A percentile compares a stretch with the other conserved stretches of the same genome.
phyloP scores from a whole-genome alignment of 2,888 invertebrate genomes.

The Bimastos eiseni region DNA sequence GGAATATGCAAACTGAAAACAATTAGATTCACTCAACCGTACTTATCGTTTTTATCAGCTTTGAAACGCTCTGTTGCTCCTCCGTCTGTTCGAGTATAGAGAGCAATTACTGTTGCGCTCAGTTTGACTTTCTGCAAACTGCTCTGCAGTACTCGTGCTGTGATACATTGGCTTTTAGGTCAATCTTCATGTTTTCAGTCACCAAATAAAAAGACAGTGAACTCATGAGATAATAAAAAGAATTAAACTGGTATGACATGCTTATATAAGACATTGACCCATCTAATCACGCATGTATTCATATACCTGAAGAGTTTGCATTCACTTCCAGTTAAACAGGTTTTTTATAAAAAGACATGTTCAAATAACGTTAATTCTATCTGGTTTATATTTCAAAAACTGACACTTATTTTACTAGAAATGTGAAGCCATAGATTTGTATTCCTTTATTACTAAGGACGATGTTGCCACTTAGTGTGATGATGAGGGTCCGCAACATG shows the following conservation, averaged over 20 bases:
- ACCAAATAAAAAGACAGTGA: not conserved
- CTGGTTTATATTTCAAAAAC: not conserved
- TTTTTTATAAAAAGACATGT: not conserved
- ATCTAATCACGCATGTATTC: not conserved
- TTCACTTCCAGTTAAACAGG: not conserved
- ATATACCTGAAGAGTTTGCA: not conserved
- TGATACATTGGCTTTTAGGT: not conserved
- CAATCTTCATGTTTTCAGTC: not conserved
- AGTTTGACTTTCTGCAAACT: not conserved
- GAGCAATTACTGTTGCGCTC: not conserved
- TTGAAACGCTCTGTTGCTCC: not conserved
- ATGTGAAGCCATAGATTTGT: not conserved
- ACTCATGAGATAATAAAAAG: not conserved
- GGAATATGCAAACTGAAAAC: no score
- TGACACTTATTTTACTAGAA: not conserved
- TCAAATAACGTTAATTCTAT: not conserved
- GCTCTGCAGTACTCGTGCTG: not conserved
- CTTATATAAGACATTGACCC: not conserved
- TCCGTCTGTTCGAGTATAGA: not conserved
- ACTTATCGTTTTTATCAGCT: not conserved
- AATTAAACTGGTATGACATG: not conserved
- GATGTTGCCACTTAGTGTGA: not conserved
- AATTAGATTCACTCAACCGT: not conserved
- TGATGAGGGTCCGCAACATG: not conserved
- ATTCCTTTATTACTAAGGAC: not conserved